Evolutionary conservation across 2,113 vertebrate species (phyloP).

Genomic region (Centropus bengalensis): DNA sequence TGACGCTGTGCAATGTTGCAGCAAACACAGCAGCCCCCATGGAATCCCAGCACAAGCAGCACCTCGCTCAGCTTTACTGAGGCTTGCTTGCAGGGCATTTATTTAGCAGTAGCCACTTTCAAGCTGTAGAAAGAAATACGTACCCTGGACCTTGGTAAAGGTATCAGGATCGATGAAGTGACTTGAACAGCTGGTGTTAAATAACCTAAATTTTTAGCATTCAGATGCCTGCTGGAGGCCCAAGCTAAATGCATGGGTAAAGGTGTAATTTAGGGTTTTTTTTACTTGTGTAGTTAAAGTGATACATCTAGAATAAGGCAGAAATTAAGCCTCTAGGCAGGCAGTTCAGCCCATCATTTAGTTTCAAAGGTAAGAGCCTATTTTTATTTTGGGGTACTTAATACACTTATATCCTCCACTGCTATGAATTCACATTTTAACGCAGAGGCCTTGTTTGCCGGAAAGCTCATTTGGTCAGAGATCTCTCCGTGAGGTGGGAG

Average conservation of each 20-base stretch:
- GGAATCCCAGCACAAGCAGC: accelerated
- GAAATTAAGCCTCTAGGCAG: not conserved
- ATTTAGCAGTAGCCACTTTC: not conserved
- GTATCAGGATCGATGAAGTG: not conserved
- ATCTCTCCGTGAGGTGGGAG: not conserved
- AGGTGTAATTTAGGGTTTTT: not conserved
- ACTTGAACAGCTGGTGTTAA: not conserved
- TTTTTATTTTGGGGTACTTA: not conserved
- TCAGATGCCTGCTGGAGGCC: not conserved
- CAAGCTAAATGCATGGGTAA: not conserved
- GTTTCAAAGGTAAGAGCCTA: not conserved
- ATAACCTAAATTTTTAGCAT: not conserved
- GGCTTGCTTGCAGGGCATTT: not conserved
- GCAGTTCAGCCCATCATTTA: not conserved
- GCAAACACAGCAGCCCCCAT: not conserved
- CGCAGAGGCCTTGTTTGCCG: not conserved
- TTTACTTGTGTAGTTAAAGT: not conserved
- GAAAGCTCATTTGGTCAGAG: not conserved
- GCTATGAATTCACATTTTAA: not conserved
- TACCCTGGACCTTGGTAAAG: not conserved
- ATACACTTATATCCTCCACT: not conserved
- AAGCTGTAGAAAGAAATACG: not conserved
- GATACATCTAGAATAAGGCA: not conserved
- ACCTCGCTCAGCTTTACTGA: not conserved
- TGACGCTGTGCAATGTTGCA: not conserved